These are phyloP conservation scores for Drosophila simulans DNA, from an alignment of 1,140 invertebrate species.

Conservation along the genomic window DNA sequence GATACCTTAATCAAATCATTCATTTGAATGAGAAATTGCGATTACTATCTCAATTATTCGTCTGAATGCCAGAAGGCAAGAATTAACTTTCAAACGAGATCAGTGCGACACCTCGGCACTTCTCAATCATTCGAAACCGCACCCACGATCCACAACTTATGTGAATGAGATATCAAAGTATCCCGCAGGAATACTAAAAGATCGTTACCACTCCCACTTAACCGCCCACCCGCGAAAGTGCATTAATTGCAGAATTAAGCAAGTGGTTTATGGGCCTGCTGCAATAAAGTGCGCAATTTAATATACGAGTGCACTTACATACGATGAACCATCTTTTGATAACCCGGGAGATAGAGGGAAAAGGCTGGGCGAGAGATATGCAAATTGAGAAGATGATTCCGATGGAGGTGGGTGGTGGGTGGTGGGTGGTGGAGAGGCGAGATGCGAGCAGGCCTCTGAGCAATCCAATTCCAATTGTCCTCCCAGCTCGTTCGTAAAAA, in stretches of 20 bases:
- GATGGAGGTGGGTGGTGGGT: background rate
- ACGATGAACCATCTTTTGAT: conserved; percentile 17
- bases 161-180: background rate
- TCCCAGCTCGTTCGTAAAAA: conserved; percentile 55
- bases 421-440: too few species aligned
- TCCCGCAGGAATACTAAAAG: conserved; percentile 23
- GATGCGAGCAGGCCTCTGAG: conserved; percentile 26
- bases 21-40: background rate
- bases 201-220: conserved; percentile 8
- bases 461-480: conserved; percentile 49
- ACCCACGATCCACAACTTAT: conserved; percentile 5
- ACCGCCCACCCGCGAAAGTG: background rate
- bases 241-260: conserved; percentile 22
- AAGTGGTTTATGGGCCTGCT: conserved; percentile 29
- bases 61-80: background rate
- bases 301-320: conserved; percentile 32
- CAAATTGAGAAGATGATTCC: conserved; percentile 29
- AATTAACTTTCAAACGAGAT: conserved; percentile 5
- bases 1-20: background rate
- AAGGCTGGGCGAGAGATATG: conserved; percentile 8
- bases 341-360: conserved; percentile 13
- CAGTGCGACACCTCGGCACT: background rate
- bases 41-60: background rate
- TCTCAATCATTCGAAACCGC: conserved; percentile 27
- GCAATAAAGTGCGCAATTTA: conserved; percentile 41